Percentiles rank a stretch among this genome's conserved stretches.
phyloP scores from a whole-genome alignment of 2,797 vertebrate genomes.

The Galago senegalensis region DNA sequence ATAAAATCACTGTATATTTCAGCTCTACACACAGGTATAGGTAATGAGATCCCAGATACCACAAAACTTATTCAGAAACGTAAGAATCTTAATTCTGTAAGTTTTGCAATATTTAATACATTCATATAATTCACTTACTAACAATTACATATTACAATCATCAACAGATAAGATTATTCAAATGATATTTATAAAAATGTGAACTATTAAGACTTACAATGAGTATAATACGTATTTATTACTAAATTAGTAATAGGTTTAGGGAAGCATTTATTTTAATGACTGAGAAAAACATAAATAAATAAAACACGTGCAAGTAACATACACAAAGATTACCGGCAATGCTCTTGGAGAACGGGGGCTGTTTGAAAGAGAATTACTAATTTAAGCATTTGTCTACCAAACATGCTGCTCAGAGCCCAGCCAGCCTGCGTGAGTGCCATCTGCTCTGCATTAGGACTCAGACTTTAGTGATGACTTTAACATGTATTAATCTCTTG shows the following conservation, averaged over 20 bases:
- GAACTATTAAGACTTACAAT: background rate
- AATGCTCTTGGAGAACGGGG: background rate
- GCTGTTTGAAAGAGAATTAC: background rate
- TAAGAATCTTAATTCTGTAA: background rate
- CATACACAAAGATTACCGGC: background rate
- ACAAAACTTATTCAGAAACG: background rate
- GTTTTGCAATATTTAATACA: background rate
- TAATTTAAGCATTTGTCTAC: background rate
- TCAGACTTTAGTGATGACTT: background rate
- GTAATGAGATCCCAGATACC: background rate
- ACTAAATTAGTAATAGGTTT: background rate
- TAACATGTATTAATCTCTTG: background rate
- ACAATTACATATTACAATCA: background rate
- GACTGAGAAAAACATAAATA: background rate
- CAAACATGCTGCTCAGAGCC: background rate
- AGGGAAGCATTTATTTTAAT: slow-evolving; percentile 15
- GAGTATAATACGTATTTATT: background rate
- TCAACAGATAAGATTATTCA: background rate
- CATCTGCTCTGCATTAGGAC: background rate
- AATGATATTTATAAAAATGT: slow-evolving; percentile 3
- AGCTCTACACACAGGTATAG: background rate
- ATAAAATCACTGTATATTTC: background rate
- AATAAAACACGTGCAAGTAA: background rate
- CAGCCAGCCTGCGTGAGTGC: background rate
- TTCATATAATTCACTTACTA: background rate